phyloP scores from a whole-genome alignment of 2,797 vertebrate species.

The Pyrocephalus nanus region DNA sequence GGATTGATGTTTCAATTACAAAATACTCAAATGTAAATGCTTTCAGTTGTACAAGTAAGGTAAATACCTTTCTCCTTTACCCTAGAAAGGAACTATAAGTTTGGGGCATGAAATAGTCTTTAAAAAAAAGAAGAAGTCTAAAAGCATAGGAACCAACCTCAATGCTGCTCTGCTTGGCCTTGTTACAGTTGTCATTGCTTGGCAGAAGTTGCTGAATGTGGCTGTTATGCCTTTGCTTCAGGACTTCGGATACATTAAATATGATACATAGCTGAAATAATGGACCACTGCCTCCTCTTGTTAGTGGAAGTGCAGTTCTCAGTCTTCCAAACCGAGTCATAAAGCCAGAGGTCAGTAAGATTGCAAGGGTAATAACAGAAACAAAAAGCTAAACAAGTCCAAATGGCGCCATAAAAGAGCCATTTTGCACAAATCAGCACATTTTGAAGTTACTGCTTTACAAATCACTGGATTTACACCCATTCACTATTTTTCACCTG shows the following conservation, averaged over 20 bases:
- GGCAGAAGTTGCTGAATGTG: not conserved
- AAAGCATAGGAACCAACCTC: not conserved
- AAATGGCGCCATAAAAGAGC: not conserved
- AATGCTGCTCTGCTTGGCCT: not conserved
- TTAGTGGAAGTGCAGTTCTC: not conserved
- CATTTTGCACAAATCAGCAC: not conserved
- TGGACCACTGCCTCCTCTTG: not conserved
- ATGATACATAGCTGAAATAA: not conserved
- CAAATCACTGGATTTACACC: not conserved
- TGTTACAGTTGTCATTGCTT: not conserved
- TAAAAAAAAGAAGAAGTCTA: not conserved
- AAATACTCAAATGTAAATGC: not conserved
- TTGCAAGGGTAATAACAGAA: not conserved
- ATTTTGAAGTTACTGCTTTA: not conserved
- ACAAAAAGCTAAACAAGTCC: not conserved
- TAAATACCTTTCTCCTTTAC: not conserved
- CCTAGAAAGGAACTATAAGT: not conserved
- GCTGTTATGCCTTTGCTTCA: not conserved
- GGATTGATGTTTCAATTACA: not conserved
- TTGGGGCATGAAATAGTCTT: not conserved
- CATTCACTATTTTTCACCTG: not conserved
- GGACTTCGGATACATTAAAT: not conserved
- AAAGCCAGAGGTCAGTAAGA: not conserved
- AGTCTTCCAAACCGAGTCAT: not conserved
- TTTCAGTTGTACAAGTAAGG: not conserved